These are phyloP conservation scores for Stenolophus ochropezus DNA, from an alignment of 2,888 invertebrate species.

Conservation along the genomic window DNA sequence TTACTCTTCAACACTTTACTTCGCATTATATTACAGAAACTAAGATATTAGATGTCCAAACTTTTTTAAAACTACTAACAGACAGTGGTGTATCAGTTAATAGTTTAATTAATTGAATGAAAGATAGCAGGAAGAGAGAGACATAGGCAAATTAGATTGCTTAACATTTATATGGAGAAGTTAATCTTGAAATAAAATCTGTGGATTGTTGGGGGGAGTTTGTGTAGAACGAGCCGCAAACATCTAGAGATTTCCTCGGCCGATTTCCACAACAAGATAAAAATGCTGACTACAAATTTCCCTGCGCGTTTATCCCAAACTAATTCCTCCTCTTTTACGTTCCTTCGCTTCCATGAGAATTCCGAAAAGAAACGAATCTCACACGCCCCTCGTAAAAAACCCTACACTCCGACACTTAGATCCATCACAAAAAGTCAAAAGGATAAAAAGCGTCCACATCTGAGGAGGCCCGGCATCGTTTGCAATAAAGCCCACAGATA, in stretches of 20 bases:
- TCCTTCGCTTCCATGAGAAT: conserved; percentile 5
- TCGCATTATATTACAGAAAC: too few species aligned
- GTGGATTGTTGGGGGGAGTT: too few species aligned
- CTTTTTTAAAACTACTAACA: too few species aligned
- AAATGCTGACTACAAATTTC: conserved; percentile 26
- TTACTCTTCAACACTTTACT: too few species aligned
- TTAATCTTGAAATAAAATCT: not conserved
- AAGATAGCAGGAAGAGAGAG: too few species aligned
- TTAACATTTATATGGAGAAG: too few species aligned
- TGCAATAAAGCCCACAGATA: conserved; percentile 4
- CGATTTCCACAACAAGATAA: conserved; percentile 23
- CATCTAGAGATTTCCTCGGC: not conserved
- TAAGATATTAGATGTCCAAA: too few species aligned
- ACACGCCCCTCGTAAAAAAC: conserved; percentile 34
- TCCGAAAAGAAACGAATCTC: conserved; percentile 12
- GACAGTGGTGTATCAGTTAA: too few species aligned
- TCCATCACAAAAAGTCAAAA: conserved; percentile 34
- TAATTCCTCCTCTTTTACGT: conserved; percentile 32
- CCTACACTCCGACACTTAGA: conserved; percentile 26
- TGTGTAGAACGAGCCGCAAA: not conserved
- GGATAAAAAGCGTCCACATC: conserved; percentile 17
- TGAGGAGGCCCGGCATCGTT: not conserved
- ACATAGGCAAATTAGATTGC: too few species aligned
- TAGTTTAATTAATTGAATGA: too few species aligned
- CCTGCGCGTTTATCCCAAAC: not conserved